These are phyloP conservation scores for Saccopteryx leptura DNA, from an alignment of 2,113 vertebrate species.

Conservation along the genomic window DNA sequence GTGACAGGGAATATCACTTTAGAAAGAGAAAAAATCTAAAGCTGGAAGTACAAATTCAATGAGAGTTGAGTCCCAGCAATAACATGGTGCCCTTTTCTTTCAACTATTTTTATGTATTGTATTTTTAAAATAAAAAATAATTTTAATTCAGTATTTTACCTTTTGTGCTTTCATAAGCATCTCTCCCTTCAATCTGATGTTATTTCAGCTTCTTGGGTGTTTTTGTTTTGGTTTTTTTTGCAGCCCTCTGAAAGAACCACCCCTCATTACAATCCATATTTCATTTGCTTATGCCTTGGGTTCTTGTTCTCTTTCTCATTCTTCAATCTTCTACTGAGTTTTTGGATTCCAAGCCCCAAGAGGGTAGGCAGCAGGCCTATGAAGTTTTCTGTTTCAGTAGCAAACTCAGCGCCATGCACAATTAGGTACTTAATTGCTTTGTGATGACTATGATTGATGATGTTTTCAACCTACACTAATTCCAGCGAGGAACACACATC, in stretches of 20 bases:
- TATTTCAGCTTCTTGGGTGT: not conserved
- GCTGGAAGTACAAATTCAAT: not conserved
- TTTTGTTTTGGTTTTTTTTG: not conserved
- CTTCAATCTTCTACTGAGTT: constrained; percentile 39
- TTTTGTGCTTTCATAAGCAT: not conserved
- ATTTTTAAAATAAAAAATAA: not conserved
- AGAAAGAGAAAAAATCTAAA: not conserved
- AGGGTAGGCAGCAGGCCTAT: constrained; percentile 60
- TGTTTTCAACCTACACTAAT: constrained; percentile 68
- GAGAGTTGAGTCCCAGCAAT: not conserved
- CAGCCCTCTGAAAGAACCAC: not conserved
- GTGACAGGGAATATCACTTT: constrained; percentile 30
- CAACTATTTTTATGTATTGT: not conserved
- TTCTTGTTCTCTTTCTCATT: not conserved
- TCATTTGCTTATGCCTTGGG: not conserved
- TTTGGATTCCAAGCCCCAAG: constrained; percentile 76
- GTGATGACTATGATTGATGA: constrained; percentile 81
- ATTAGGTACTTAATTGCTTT: constrained; percentile 82
- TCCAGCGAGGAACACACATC: constrained; percentile 60
- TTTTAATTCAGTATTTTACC: not conserved
- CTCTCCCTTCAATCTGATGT: not conserved
- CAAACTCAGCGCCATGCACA: constrained; percentile 72
- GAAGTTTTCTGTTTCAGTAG: constrained; percentile 63
- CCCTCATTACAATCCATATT: not conserved
- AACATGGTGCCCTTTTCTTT: not conserved